These are phyloP conservation scores for Galemys pyrenaicus DNA, from an alignment of 2,113 vertebrate species.

Conservation along the genomic window DNA sequence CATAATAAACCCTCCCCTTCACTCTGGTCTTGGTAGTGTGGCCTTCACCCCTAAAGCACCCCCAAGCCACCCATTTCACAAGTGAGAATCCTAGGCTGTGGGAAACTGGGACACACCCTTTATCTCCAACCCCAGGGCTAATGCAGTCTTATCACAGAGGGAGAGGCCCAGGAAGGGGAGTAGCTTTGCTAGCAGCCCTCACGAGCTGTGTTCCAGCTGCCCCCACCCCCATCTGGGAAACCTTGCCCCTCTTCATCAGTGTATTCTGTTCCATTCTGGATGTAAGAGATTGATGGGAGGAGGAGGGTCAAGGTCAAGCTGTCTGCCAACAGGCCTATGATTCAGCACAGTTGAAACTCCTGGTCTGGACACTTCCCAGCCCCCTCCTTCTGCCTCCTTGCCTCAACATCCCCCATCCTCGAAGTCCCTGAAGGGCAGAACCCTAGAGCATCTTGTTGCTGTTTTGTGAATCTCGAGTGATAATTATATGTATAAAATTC, in stretches of 20 bases:
- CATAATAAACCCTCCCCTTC: not conserved
- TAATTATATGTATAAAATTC: constrained; percentile 82
- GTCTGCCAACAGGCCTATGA: not conserved
- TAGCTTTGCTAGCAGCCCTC: not conserved
- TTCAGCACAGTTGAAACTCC: not conserved
- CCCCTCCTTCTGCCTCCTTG: not conserved
- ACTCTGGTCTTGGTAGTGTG: not conserved
- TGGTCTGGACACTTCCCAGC: not conserved
- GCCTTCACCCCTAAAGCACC: not conserved
- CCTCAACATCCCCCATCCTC: not conserved
- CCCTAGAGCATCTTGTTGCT: constrained; percentile 73
- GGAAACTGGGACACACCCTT: not conserved
- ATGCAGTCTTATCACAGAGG: not conserved
- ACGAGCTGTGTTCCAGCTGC: not conserved
- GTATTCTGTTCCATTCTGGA: not conserved
- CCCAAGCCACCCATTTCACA: constrained; percentile 2
- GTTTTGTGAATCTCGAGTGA: constrained; percentile 73
- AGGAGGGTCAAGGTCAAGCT: not conserved
- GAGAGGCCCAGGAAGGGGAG: not conserved
- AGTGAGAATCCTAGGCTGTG: not conserved
- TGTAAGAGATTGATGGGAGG: not conserved
- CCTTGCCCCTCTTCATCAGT: not conserved
- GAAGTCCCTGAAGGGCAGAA: constrained; percentile 48
- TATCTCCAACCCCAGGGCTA: not conserved
- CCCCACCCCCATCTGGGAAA: not conserved